Evolutionary conservation across 2,113 vertebrate genomes (phyloP).

Genomic region (Thermophis baileyi): DNA sequence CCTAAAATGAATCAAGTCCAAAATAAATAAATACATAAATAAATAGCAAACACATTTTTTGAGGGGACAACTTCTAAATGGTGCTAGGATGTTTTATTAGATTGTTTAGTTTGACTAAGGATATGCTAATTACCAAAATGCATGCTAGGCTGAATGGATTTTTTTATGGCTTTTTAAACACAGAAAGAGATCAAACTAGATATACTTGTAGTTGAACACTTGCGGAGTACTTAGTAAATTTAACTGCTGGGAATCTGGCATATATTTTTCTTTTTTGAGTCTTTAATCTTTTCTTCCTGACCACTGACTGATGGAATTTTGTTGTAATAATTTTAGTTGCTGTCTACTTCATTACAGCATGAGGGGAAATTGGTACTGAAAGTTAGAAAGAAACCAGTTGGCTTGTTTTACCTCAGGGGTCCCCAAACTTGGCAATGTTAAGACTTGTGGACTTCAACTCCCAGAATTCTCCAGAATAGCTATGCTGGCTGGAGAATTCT

Average conservation of each 20-base stretch:
- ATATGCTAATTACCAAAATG: conserved; percentile 33
- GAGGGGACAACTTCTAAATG: conserved; percentile 41
- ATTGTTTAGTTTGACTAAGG: conserved; percentile 46
- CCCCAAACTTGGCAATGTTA: too few relatives aligned
- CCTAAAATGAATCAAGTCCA: background rate
- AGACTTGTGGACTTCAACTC: too few relatives aligned
- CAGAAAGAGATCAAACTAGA: conserved; percentile 13
- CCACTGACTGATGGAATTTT: background rate
- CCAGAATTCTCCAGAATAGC: too few relatives aligned
- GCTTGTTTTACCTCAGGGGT: background rate
- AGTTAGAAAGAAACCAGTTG: background rate
- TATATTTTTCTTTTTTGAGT: conserved; percentile 10
- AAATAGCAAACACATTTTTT: background rate
- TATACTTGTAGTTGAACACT: conserved; percentile 21
- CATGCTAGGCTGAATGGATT: conserved; percentile 3
- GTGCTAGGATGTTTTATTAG: conserved; percentile 36
- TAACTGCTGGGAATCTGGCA: conserved; percentile 8
- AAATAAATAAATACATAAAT: background rate
- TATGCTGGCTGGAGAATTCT: too few relatives aligned
- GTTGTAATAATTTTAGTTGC: background rate
- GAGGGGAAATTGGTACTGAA: background rate
- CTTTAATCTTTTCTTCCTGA: conserved; percentile 17
- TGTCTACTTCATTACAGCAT: background rate
- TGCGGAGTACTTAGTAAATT: conserved; percentile 21
- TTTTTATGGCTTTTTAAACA: conserved; percentile 33